Conservation (phyloP, 2,797 vertebrate genomes). For the Argya squamiceps region DNA sequence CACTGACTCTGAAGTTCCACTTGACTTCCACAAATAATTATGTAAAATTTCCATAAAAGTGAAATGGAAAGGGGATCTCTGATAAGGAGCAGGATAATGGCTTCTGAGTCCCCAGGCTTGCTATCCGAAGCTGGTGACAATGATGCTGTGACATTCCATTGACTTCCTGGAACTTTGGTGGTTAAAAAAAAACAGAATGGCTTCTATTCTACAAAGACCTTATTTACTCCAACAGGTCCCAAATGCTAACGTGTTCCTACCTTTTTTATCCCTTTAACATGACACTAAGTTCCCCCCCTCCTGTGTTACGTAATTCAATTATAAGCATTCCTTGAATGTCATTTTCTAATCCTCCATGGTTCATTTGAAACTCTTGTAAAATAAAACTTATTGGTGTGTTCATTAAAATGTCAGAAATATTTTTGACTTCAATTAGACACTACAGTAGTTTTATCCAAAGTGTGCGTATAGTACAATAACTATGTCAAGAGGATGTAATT, state of each 20-base stretch:
- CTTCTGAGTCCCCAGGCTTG: background rate
- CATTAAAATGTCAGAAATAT: slow-evolving; percentile 78
- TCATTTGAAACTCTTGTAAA: slow-evolving; percentile 71
- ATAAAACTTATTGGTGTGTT: slow-evolving; percentile 72
- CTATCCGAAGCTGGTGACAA: background rate
- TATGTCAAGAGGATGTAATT: slow-evolving; percentile 69
- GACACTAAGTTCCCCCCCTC: background rate
- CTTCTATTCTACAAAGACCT: background rate
- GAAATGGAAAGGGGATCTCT: background rate
- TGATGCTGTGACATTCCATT: background rate
- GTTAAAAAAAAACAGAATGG: background rate
- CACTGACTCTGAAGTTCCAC: background rate
- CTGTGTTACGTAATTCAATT: slow-evolving; percentile 66
- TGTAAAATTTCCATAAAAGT: background rate
- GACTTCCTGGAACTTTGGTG: background rate
- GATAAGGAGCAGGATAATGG: background rate
- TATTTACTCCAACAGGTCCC: slow-evolving; percentile 48
- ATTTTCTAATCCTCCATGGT: slow-evolving; percentile 73
- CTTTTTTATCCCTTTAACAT: background rate
- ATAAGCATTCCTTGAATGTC: slow-evolving; percentile 62
- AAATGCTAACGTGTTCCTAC: background rate
- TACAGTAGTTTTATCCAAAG: slow-evolving; percentile 68
- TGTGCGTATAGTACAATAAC: slow-evolving; percentile 66
- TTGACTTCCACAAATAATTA: background rate
- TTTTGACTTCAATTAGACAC: slow-evolving; percentile 74